Base-by-base conservation (phyloP, 1,140 invertebrate genomes). In the Drosophila rufa region DNA sequence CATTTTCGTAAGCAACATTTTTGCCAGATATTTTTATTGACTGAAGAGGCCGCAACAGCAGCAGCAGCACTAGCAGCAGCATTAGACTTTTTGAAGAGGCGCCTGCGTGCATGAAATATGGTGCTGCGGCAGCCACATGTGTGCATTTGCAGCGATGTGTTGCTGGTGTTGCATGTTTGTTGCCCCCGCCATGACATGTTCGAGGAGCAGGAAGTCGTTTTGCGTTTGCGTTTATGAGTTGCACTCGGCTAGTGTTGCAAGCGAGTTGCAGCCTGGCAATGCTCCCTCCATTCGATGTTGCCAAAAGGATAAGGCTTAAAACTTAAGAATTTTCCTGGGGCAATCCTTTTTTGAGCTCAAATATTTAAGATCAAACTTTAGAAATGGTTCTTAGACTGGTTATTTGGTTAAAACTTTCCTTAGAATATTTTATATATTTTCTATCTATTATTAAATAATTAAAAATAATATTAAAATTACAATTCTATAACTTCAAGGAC, bases 201-300 rank as follows among this genome's bases (percentile, higher is more conserved):
- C 74, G 84, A 85, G 81, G 85, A 90, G 85, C 84, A 89, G 84
- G 84, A 89, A 89, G 84, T 89, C 85, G 70, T 89, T 89, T 83
- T 86, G 77, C 83, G 80, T 86, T 77, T 56, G 75, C 74, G 83
- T 89, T 90, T 89, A 85, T 81, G 78, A 89, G 84, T 79, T 90
- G 87, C 82, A 75, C 82, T 79, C 70, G 61, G 67, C 50, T 45
- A 58, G 75, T 85, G 78, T 89, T 90, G 81, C 85, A 85, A 85
- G 69, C 70, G 62, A 51, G 43, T 27, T 30, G 64, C 53, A 62
- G 46, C 53, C 83, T 75, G 79, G 83, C 83, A 77, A 75, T 66
- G 73, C 27, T 27, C 62, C 84, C 46, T n/a, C 69, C 80, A 83
- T 69, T 89, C 68, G 69, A 58, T 64, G 55, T 51, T 1, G 25